Percentiles rank a stretch among this genome's conserved stretches.
These are phyloP conservation scores for Rhyacophila evoluta DNA, from an alignment of 2,888 invertebrate genomes.

Conservation along the genomic window DNA sequence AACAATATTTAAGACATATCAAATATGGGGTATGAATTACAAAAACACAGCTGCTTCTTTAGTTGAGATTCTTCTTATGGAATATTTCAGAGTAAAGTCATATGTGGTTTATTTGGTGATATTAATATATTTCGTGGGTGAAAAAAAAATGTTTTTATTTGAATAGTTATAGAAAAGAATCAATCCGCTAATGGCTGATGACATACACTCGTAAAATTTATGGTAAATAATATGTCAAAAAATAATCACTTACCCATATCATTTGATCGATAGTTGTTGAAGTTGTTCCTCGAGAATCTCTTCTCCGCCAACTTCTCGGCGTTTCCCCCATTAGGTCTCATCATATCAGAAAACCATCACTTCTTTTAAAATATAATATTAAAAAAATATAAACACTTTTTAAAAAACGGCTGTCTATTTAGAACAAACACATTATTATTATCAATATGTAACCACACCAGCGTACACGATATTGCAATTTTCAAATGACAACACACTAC, in stretches of 20 bases:
- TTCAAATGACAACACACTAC: not conserved
- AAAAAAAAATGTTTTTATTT: no score
- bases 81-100: no score
- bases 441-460: not conserved
- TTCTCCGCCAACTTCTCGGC: slow-evolving; percentile 19
- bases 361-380: not conserved
- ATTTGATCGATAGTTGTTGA: not conserved
- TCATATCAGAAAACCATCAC: slow-evolving; percentile 17
- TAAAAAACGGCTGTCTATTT: not conserved
- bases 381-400: not conserved
- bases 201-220: no score
- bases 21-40: no score
- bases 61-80: no score
- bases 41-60: no score
- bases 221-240: no score
- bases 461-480: not conserved
- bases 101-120: no score
- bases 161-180: no score
- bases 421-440: not conserved
- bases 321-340: slow-evolving; percentile 11
- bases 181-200: no score
- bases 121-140: no score
- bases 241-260: not conserved
- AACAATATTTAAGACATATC: no score
- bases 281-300: slow-evolving; percentile 15